phyloP scores from a whole-genome alignment of 2,113 vertebrate species.

The Mionectes macconnelli region DNA sequence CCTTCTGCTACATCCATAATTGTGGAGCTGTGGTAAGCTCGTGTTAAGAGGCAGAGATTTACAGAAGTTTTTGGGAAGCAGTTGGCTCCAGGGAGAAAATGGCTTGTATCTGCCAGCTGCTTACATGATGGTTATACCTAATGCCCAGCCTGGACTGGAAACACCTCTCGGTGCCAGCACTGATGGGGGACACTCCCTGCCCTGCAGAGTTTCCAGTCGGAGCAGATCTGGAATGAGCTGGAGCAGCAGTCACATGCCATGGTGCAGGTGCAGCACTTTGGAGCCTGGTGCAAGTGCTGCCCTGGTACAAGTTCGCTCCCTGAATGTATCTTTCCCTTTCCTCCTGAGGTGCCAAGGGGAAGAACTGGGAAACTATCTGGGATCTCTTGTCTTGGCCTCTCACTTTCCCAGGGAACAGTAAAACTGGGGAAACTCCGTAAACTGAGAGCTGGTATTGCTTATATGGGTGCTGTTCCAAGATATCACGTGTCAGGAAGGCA shows the following conservation, averaged over 20 bases:
- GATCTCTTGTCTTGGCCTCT: background rate
- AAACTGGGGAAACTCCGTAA: background rate
- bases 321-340: background rate
- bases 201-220: background rate
- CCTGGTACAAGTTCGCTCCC: background rate
- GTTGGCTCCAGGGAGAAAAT: background rate
- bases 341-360: background rate
- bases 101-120: background rate
- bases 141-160: background rate
- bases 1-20: constrained; percentile 20
- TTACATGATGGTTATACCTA: background rate
- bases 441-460: background rate
- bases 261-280: background rate
- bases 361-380: background rate
- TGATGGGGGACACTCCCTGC: background rate
- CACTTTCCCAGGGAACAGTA: background rate
- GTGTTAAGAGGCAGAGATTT: background rate
- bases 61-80: background rate
- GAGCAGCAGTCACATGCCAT: background rate
- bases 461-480: fast-evolving
- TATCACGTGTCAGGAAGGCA: background rate
- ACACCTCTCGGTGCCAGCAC: background rate
- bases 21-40: background rate
- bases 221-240: background rate
- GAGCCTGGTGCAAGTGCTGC: background rate